These are phyloP conservation scores for Urosaurus nigricauda DNA, from an alignment of 2,797 vertebrate genomes.

Conservation along the genomic window DNA sequence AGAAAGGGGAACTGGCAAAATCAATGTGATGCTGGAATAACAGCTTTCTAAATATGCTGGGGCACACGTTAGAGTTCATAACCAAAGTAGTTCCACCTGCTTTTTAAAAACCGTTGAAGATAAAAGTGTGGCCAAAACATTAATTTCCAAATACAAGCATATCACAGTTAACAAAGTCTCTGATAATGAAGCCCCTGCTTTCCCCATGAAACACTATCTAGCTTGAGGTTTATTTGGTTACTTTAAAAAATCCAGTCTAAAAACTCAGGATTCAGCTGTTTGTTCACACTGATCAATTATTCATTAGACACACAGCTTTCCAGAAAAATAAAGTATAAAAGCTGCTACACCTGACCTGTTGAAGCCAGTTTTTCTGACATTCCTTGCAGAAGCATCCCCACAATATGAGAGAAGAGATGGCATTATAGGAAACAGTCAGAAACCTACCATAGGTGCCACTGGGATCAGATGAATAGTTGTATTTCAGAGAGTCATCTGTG, in stretches of 20 bases:
- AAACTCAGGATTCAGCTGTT: neutral
- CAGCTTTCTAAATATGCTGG: neutral
- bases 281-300: no score
- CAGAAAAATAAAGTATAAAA: neutral
- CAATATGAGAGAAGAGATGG: neutral
- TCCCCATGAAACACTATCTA: no score
- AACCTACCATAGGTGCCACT: constrained; percentile 86
- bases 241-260: neutral
- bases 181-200: no score
- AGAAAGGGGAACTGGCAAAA: neutral
- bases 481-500: constrained; percentile 91
- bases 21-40: neutral
- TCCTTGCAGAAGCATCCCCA: neutral
- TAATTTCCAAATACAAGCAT: neutral
- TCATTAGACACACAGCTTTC: neutral
- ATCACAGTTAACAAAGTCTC: no score
- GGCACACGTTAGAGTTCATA: neutral
- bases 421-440: neutral
- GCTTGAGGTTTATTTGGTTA: no score
- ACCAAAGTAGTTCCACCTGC: neutral
- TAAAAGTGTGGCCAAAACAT: neutral
- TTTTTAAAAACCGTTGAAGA: neutral
- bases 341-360: neutral
- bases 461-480: constrained; percentile 84
- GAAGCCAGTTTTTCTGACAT: neutral